Conservation (phyloP, 2,888 invertebrate genomes). For the Liodrosophila aerea region DNA sequence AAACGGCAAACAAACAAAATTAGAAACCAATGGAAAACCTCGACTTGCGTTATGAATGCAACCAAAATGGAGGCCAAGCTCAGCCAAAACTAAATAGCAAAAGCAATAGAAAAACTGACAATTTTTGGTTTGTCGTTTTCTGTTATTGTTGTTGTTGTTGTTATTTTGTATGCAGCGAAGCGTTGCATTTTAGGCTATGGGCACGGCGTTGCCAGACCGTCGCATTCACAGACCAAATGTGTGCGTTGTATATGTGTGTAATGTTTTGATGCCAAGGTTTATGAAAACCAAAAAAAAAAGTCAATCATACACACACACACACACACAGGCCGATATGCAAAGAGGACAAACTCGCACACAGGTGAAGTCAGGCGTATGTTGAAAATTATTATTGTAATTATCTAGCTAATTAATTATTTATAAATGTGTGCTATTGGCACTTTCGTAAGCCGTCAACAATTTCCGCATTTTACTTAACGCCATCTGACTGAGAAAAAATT, state of each 20-base stretch:
- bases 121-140: constrained; percentile 26
- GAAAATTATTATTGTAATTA: constrained; percentile 40
- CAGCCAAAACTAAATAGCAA: constrained; percentile 72
- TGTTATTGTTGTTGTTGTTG: constrained; percentile 21
- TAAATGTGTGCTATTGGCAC: constrained; percentile 32
- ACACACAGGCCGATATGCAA: constrained; percentile 32
- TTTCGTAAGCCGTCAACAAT: constrained; percentile 41
- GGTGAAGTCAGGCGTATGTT: background rate
- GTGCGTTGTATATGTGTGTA: constrained; percentile 47
- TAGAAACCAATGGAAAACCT: constrained; percentile 76
- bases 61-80: constrained; percentile 76
- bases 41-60: constrained; percentile 77
- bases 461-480: constrained; percentile 68
- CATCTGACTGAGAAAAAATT: constrained; percentile 60
- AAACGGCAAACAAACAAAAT: constrained; percentile 54
- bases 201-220: constrained; percentile 67
- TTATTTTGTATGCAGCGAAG: constrained; percentile 68
- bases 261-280: constrained; percentile 62
- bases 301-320: constrained; percentile 22
- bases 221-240: constrained; percentile 38
- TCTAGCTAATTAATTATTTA: constrained; percentile 48
- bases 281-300: constrained; percentile 37
- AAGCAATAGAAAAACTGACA: constrained; percentile 52
- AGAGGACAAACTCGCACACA: constrained; percentile 26
- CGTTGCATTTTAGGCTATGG: constrained; percentile 73